Base-by-base conservation (phyloP, 2,888 invertebrate genomes). In the Villa cingulata region DNA sequence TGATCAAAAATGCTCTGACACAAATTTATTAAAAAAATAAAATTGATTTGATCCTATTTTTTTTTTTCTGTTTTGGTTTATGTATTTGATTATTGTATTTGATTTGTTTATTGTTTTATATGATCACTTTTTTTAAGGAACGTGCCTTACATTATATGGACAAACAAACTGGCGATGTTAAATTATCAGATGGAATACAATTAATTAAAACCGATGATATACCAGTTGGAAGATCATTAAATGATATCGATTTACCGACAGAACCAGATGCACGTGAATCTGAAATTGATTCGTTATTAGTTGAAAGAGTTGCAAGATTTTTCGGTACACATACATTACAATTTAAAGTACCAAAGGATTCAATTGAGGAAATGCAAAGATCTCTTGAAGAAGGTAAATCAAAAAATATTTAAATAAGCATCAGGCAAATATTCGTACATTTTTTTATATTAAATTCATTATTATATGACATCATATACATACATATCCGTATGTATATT, bases 361-460 rank as follows among this genome's bases (percentile, higher is more conserved):
- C 82, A 39, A 78, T 83, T 56, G 75, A 80, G 56, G 82, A 83
- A 58, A 74, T 86, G 64, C 79, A 83, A 61, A 77, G 83, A 55
- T 83, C 86, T n/a, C 72, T 85, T 43, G 86, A 85, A 61, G 86
- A 87, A 81, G 86, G 86, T 86, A 74, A 76, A 64, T 63, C 7
- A 6, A 23, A n/a, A 23, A 23, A 6, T 23, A 23, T 6, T 6
- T 23, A 23, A 23, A 23, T 23, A 23, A 6, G 23, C 7, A 23
- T 23, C n/a, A n/a, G n/a, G n/a, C n/a, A n/a, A n/a, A n/a, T n/a
- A n/a, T n/a, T n/a, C 4, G 23, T 23, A 23, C 23, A 23, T 23
- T 23, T 6, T 23, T 23, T 23, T 23, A 23, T 6, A 6, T 23
- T 23, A 23, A 23, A 23, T 23, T 23, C 5, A 23, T n/a, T n/a